Conservation (phyloP, 2,113 vertebrate species). For the Riparia riparia region DNA sequence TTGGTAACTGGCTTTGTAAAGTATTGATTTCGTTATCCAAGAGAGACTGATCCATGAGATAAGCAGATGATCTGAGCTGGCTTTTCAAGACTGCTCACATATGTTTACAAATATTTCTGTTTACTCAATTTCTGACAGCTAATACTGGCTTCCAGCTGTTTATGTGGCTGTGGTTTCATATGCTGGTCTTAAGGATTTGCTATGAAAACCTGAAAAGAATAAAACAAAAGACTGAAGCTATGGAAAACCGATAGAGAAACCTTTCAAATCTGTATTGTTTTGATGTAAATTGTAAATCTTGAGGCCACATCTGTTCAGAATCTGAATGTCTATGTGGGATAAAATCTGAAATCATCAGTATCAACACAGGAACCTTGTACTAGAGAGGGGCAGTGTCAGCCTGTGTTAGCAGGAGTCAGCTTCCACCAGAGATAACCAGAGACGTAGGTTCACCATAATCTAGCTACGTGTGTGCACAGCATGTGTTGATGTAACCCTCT, state of each 20-base stretch:
- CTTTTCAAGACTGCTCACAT: background rate
- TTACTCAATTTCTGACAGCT: background rate
- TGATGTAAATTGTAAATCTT: background rate
- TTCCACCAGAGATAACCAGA: background rate
- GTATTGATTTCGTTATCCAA: background rate
- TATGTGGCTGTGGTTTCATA: background rate
- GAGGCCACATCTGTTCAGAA: background rate
- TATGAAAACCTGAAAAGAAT: background rate
- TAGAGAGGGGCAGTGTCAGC: background rate
- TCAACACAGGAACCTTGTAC: background rate
- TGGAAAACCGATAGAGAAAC: background rate
- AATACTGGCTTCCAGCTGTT: conserved; percentile 24
- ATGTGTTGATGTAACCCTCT: background rate
- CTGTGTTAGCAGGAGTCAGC: background rate
- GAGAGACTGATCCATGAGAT: background rate
- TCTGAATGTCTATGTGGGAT: background rate
- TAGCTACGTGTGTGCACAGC: background rate
- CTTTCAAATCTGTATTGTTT: background rate
- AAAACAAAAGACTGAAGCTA: background rate
- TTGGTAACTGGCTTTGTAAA: background rate
- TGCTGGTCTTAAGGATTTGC: background rate
- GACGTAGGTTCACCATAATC: background rate
- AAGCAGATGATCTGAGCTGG: background rate
- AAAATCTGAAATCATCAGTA: background rate
- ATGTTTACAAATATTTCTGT: conserved; percentile 25